These are phyloP conservation scores for Nemotelus nigrinus DNA, from an alignment of 2,888 invertebrate species.

Conservation along the genomic window DNA sequence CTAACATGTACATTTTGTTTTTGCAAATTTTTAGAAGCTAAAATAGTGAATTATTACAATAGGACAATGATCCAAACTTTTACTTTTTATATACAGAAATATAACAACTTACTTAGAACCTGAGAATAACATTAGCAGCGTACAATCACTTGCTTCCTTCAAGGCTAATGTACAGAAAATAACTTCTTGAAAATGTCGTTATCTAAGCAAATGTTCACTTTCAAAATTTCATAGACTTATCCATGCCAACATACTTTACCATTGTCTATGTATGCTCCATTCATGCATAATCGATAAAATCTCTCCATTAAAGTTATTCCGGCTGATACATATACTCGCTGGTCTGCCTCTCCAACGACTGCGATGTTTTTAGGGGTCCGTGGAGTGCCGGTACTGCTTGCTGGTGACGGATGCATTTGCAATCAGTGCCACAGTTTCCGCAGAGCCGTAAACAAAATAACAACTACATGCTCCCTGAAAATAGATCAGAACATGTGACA, in stretches of 20 bases:
- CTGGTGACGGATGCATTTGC: conserved; percentile 27
- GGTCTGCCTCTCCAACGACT: background rate
- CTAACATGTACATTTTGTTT: too few species aligned
- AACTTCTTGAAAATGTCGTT: conserved; percentile 40
- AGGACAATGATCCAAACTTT: too few species aligned
- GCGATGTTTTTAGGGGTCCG: background rate
- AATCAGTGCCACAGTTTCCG: conserved; percentile 7
- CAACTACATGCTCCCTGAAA: conserved; percentile 27
- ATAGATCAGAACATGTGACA: conserved; percentile 47
- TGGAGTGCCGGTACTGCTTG: background rate
- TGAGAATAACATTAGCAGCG: too few species aligned
- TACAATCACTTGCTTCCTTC: too few species aligned
- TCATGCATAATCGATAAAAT: conserved; percentile 61
- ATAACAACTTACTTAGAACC: too few species aligned
- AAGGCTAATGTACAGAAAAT: conserved; percentile 48
- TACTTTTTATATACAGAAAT: too few species aligned
- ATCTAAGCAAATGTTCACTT: conserved; percentile 28
- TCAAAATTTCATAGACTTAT: conserved; percentile 24
- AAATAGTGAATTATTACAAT: too few species aligned
- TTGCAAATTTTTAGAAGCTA: too few species aligned
- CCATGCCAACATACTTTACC: conserved; percentile 5
- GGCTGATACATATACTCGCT: conserved; percentile 41
- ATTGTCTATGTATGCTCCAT: conserved; percentile 10
- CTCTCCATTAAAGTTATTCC: conserved; percentile 63
- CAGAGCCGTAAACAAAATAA: conserved; percentile 33